A percentile compares a stretch with the other conserved stretches of the same genome.
phyloP scores from a whole-genome alignment of 2,113 vertebrate genomes.

The Leptodactylus fuscus region DNA sequence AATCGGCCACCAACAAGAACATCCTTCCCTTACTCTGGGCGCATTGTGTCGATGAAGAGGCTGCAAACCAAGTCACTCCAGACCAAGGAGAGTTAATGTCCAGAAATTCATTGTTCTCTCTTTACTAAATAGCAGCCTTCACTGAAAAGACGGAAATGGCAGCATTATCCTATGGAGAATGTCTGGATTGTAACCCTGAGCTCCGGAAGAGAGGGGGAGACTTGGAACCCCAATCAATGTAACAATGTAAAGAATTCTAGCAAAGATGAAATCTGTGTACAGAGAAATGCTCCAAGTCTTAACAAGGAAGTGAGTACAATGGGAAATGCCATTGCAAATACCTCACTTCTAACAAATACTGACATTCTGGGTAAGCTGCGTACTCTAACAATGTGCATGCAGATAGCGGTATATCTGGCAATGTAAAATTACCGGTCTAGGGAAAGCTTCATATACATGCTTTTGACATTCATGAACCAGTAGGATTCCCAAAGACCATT shows the following conservation, averaged over 20 bases:
- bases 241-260: conserved; percentile 29
- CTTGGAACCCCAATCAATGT: conserved; percentile 17
- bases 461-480: no score
- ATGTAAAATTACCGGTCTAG: not conserved
- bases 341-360: not conserved
- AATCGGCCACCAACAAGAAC: conserved; percentile 44
- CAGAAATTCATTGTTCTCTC: conserved; percentile 53
- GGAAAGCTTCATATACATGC: not conserved
- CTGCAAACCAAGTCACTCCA: conserved; percentile 14
- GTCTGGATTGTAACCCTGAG: conserved; percentile 49
- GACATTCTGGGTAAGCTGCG: not conserved
- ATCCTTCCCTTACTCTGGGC: conserved; percentile 43
- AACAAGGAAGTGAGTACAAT: conserved; percentile 35
- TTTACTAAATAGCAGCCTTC: conserved; percentile 30
- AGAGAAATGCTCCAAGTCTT: conserved; percentile 9
- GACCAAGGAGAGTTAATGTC: conserved; percentile 11
- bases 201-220: conserved; percentile 53
- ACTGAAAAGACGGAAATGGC: conserved; percentile 56
- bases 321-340: conserved; percentile 22
- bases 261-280: conserved; percentile 1
- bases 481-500: no score
- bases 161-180: conserved; percentile 53
- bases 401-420: not conserved
- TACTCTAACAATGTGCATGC: not conserved
- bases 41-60: not conserved